Evolutionary conservation across 2,888 invertebrate genomes (phyloP), one percentile per base, ranked within the genome.

Genomic region (Meta bourneti): DNA sequence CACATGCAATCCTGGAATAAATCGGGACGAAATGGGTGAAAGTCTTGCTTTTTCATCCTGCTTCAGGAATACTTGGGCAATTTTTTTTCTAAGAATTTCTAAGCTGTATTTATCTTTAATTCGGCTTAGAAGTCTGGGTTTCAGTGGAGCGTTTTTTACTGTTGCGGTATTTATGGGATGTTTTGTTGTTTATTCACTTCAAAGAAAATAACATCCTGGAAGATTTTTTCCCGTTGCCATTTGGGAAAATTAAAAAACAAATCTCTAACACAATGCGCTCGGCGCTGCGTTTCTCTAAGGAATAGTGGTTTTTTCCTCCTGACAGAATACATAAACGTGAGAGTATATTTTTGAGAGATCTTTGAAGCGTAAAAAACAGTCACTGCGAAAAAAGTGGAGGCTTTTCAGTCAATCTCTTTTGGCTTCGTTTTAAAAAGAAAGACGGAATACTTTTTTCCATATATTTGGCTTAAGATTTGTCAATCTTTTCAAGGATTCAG

Each of bases 121-220:
- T 61, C 61, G 13, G 61, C 16, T 34, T 34, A 2, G 34, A 34
- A 34, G 34, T 34, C 34, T 34, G 34, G 34, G 34, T 34, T 34
- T 34, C 34, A 34, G 34, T 34, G 34, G 34, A 34, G 34, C 34
- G 34, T 34, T 34, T 72, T 19, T 71, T 51, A 20, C 1, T 19
- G 72, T 16, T 71, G 20, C 20, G 51, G 20, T 82, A 52, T 52
- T 82, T 51, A 82, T 51, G 6, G 19, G 34, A 19, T 34, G 52
- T 52, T 72, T 72, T 82, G 52, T 82, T 82, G 71, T 82, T 82
- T 82, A 70, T 71, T 71, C 71, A 19, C 49, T 82, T 71, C 61
- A 72, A 48, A 16, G 52, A 72, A 1, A 16, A 16, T 16, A 16
- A 8, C 48, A 54, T 49, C 51, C n/a, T 78, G 54, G n/a, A 11